Evolutionary conservation across 2,888 invertebrate genomes (phyloP).

Genomic region (Anoplius nigerrimus): DNA sequence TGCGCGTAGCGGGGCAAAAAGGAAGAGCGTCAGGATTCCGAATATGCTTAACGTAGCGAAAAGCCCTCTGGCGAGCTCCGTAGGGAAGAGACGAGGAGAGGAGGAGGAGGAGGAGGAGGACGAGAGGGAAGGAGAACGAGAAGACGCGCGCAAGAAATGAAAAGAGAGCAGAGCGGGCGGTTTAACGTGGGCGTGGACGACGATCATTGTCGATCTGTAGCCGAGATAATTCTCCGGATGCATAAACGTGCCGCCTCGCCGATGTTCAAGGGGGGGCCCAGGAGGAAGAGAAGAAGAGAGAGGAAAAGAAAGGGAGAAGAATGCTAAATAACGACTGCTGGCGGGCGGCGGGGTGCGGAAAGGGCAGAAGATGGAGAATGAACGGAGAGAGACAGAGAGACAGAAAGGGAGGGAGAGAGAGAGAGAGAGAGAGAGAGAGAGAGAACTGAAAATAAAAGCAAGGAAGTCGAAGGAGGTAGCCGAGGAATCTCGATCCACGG

Average conservation of each 20-base stretch:
- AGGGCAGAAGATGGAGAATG: background rate
- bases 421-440: background rate
- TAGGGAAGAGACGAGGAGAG: background rate
- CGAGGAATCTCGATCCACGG: slow-evolving; percentile 42
- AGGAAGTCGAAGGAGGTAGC: slow-evolving; percentile 20
- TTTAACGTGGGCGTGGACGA: slow-evolving; percentile 8
- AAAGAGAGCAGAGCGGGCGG: background rate
- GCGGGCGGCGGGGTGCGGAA: too few relatives aligned
- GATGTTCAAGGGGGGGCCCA: background rate
- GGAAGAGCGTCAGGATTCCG: too few relatives aligned
- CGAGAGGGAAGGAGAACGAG: background rate
- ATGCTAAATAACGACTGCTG: too few relatives aligned
- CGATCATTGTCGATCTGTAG: slow-evolving; percentile 10
- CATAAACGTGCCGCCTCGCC: slow-evolving; percentile 26
- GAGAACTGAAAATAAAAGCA: background rate
- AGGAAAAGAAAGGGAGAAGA: background rate
- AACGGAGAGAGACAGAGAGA: too few relatives aligned
- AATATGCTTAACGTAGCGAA: too few relatives aligned
- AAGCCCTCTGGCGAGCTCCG: too few relatives aligned
- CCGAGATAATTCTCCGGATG: slow-evolving; percentile 7
- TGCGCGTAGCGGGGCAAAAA: too few relatives aligned
- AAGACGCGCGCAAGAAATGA: background rate
- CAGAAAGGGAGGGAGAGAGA: background rate
- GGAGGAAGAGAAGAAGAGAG: slow-evolving; percentile 6
- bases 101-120: background rate